Percentiles rank a stretch among this genome's conserved stretches.
These are phyloP conservation scores for Lepus oiostolus DNA, from an alignment of 2,797 vertebrate species.

Conservation along the genomic window DNA sequence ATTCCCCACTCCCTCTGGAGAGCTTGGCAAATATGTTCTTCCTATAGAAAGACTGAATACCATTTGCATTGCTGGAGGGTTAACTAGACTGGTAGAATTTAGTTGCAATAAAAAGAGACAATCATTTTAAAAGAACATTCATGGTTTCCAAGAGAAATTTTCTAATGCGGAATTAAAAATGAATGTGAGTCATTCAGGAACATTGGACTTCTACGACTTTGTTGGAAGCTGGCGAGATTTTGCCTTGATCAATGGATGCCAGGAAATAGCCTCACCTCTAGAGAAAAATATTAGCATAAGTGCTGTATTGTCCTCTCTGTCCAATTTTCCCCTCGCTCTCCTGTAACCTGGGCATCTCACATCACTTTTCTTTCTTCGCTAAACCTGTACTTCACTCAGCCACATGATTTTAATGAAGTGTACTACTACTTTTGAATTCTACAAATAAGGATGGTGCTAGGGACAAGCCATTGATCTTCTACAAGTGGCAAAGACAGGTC, in stretches of 20 bases:
- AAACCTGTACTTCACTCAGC: background rate
- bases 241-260: background rate
- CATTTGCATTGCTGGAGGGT: constrained; percentile 55
- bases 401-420: background rate
- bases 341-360: background rate
- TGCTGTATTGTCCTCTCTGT: background rate
- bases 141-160: background rate
- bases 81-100: constrained; percentile 24
- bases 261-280: background rate
- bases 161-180: constrained; percentile 38
- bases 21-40: background rate
- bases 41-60: background rate
- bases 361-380: background rate
- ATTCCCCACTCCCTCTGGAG: background rate
- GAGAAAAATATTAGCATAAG: background rate
- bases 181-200: background rate
- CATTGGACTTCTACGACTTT: background rate
- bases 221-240: background rate
- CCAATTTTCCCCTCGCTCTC: background rate
- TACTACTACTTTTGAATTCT: background rate
- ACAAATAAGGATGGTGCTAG: background rate
- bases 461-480: background rate
- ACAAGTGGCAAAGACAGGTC: background rate
- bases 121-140: constrained; percentile 47
- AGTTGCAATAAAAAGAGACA: constrained; percentile 45